Evolutionary conservation across 2,888 invertebrate genomes (phyloP).

Genomic region (Morpho achilles): DNA sequence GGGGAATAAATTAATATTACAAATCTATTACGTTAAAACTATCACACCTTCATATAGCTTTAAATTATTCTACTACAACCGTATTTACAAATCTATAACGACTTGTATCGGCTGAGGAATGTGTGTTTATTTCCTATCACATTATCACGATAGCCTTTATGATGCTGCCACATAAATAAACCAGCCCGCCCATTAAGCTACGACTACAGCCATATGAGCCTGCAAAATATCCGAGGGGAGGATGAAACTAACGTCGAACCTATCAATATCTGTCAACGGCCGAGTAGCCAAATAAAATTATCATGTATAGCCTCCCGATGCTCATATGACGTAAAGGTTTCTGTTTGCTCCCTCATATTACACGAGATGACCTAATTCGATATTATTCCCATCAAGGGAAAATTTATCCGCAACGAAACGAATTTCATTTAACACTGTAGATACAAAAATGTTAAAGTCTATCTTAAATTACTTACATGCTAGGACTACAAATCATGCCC

Average conservation of each 20-base stretch:
- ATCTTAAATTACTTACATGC: too few relatives aligned
- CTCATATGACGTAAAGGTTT: slow-evolving; percentile 50
- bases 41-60: too few relatives aligned
- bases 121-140: slow-evolving; percentile 55
- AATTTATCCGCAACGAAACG: neutral
- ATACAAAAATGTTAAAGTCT: too few relatives aligned
- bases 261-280: slow-evolving; percentile 75
- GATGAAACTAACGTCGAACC: slow-evolving; percentile 44
- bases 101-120: slow-evolving; percentile 26
- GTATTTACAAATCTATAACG: slow-evolving; percentile 1
- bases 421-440: too few relatives aligned
- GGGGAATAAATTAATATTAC: too few relatives aligned
- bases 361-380: slow-evolving; percentile 53
- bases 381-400: slow-evolving; percentile 10
- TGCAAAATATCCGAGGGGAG: slow-evolving; percentile 52
- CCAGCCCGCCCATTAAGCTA: slow-evolving; percentile 56
- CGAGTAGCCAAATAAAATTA: slow-evolving; percentile 68
- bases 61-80: too few relatives aligned
- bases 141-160: slow-evolving; percentile 55
- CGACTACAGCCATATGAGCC: slow-evolving; percentile 40
- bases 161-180: slow-evolving; percentile 64
- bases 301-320: slow-evolving; percentile 54
- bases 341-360: slow-evolving; percentile 49
- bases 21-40: too few relatives aligned
- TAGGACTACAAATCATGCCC: too few relatives aligned